These are phyloP conservation scores for Pocota personata DNA, from an alignment of 2,888 invertebrate species.

Conservation along the genomic window DNA sequence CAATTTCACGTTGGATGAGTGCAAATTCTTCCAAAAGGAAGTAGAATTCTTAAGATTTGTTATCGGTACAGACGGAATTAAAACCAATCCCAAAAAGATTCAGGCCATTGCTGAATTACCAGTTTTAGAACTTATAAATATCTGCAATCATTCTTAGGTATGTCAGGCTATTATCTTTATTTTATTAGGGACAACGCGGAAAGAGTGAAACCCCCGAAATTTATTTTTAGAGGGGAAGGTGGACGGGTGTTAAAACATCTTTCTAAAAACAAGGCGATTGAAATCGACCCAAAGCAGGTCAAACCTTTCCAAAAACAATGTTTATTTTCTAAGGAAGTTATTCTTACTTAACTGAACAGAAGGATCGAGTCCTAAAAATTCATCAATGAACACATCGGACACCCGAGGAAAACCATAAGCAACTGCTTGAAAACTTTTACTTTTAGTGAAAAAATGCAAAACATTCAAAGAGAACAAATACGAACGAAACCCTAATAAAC, in stretches of 20 bases:
- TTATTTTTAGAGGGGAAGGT: constrained; percentile 39
- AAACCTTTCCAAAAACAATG: constrained; percentile 41
- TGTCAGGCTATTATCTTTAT: constrained; percentile 49
- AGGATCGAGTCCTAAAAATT: too few species aligned
- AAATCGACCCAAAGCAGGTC: constrained; percentile 10
- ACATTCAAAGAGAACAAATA: constrained; percentile 28
- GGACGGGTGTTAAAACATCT: constrained; percentile 37
- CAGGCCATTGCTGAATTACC: constrained; percentile 45
- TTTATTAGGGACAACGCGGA: constrained; percentile 29
- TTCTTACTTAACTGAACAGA: constrained; percentile 23
- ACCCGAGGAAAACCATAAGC: too few species aligned
- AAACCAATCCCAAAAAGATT: constrained; percentile 50
- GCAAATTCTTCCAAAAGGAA: constrained; percentile 16
- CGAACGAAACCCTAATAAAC: not conserved
- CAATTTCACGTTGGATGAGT: constrained; percentile 13
- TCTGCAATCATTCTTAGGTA: constrained; percentile 37
- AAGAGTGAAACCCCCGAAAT: constrained; percentile 33
- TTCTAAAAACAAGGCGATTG: constrained; percentile 35
- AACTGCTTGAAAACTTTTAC: constrained; percentile 24
- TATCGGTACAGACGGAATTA: constrained; percentile 29
- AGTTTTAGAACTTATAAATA: constrained; percentile 38
- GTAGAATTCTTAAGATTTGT: constrained; percentile 53
- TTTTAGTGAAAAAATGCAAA: constrained; percentile 42
- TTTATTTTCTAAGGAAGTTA: constrained; percentile 42
- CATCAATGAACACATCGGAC: too few species aligned